These are phyloP conservation scores for Ellobius talpinus DNA, from an alignment of 2,113 vertebrate species.

Conservation along the genomic window DNA sequence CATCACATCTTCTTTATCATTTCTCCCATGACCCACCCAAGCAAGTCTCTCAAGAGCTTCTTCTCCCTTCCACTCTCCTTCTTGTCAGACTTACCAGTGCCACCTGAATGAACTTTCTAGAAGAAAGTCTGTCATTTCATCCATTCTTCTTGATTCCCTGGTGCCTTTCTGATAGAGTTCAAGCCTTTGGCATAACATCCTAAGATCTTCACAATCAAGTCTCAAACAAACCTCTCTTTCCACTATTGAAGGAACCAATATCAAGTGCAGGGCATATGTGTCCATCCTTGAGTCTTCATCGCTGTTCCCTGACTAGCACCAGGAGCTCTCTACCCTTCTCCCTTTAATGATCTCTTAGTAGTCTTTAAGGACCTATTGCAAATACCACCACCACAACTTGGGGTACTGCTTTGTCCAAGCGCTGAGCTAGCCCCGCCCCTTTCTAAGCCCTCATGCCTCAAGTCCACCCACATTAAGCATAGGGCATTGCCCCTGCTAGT, in stretches of 20 bases:
- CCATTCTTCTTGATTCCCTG: neutral
- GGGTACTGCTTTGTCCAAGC: neutral
- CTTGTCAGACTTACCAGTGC: neutral
- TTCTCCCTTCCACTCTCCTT: neutral
- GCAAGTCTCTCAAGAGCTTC: neutral
- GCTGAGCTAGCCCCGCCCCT: neutral
- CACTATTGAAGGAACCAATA: neutral
- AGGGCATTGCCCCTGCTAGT: neutral
- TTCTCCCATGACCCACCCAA: neutral
- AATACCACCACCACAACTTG: neutral
- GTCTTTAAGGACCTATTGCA: neutral
- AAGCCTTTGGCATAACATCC: neutral
- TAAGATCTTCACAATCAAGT: slow-evolving; percentile 32
- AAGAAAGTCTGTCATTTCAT: neutral
- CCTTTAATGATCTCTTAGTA: neutral
- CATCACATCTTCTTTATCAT: neutral
- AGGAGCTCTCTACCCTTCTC: neutral
- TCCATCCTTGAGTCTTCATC: neutral
- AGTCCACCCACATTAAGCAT: neutral
- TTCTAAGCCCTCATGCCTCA: neutral
- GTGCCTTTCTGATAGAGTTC: neutral
- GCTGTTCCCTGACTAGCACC: neutral
- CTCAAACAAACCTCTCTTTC: neutral
- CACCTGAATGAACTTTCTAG: neutral
- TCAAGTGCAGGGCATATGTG: neutral